These are phyloP conservation scores for Gambusia affinis DNA, from an alignment of 2,113 vertebrate genomes.

Conservation along the genomic window DNA sequence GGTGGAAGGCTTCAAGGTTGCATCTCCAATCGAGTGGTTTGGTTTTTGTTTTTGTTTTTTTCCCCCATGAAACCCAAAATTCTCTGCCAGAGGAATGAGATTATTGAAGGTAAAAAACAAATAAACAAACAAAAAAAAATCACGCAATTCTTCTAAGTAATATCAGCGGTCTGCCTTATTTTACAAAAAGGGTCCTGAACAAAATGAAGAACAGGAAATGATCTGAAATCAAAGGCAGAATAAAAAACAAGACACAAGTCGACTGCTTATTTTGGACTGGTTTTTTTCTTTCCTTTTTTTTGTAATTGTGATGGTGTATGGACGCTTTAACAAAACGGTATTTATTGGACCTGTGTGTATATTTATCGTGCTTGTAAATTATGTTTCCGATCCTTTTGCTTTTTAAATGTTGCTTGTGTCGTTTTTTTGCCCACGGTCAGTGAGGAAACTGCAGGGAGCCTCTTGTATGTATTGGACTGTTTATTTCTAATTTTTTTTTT, in stretches of 20 bases:
- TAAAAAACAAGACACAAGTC: conserved; percentile 28
- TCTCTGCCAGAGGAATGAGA: conserved; percentile 39
- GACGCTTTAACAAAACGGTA: conserved; percentile 51
- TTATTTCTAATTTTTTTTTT: conserved; percentile 4
- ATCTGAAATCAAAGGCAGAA: conserved; percentile 25
- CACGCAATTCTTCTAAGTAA: conserved; percentile 4
- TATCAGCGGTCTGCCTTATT: conserved; percentile 25
- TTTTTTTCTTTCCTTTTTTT: conserved; percentile 17
- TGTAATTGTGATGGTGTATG: too few relatives aligned
- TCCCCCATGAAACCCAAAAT: neutral
- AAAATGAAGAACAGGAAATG: neutral
- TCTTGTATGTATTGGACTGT: conserved; percentile 50
- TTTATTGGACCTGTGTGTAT: conserved; percentile 79
- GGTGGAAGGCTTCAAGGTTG: conserved; percentile 2
- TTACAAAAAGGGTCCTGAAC: conserved; percentile 1
- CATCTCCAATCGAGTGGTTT: too few relatives aligned
- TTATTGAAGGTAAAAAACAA: neutral
- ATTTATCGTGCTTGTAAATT: conserved; percentile 78
- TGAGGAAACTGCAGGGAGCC: conserved; percentile 60
- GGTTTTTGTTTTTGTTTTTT: neutral
- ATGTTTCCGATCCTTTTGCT: conserved; percentile 56
- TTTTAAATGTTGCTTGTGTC: conserved; percentile 41
- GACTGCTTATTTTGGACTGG: conserved; percentile 26
- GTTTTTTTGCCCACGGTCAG: conserved; percentile 29
- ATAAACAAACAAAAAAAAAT: neutral